Evolutionary conservation across 2,888 invertebrate species (phyloP).

Genomic region (Ochlodes sylvanus): DNA sequence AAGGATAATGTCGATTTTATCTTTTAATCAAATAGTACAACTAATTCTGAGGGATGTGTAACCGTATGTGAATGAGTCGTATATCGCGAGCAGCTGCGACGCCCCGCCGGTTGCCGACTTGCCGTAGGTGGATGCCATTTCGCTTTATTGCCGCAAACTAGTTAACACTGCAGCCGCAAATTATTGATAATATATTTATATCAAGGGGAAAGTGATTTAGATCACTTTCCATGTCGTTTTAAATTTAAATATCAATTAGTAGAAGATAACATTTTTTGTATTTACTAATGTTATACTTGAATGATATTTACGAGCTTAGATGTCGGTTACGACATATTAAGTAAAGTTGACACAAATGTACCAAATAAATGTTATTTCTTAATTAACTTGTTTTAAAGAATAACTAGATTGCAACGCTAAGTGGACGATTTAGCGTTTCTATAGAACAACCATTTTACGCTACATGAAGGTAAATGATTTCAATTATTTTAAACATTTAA

Average conservation of each 20-base stretch:
- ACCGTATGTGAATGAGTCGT: constrained; percentile 18
- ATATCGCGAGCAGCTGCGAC: constrained; percentile 29
- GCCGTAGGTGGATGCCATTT: constrained; percentile 31
- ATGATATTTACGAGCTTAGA: not conserved
- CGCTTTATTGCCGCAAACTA: constrained; percentile 21
- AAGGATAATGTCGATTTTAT: constrained; percentile 30
- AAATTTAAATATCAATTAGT: constrained; percentile 2
- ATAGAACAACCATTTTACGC: constrained; percentile 18
- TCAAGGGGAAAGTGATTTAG: constrained; percentile 5
- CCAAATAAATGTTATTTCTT: not conserved
- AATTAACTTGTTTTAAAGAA: constrained; percentile 14
- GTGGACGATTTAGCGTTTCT: constrained; percentile 16
- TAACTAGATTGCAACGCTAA: constrained; percentile 14
- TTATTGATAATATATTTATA: not conserved
- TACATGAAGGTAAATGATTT: constrained; percentile 21
- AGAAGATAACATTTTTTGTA: not conserved
- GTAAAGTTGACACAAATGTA: not conserved
- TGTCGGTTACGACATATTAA: not conserved
- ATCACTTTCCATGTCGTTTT: constrained; percentile 9
- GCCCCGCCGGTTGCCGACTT: constrained; percentile 22
- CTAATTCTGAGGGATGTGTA: constrained; percentile 23
- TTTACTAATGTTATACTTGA: constrained; percentile 2
- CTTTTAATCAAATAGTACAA: constrained; percentile 46
- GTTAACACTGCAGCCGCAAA: constrained; percentile 9
- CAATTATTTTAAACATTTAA: constrained; percentile 34